Percentiles rank a stretch among this genome's conserved stretches.
phyloP scores from a whole-genome alignment of 2,113 vertebrate species.

The Dromaius novaehollandiae region DNA sequence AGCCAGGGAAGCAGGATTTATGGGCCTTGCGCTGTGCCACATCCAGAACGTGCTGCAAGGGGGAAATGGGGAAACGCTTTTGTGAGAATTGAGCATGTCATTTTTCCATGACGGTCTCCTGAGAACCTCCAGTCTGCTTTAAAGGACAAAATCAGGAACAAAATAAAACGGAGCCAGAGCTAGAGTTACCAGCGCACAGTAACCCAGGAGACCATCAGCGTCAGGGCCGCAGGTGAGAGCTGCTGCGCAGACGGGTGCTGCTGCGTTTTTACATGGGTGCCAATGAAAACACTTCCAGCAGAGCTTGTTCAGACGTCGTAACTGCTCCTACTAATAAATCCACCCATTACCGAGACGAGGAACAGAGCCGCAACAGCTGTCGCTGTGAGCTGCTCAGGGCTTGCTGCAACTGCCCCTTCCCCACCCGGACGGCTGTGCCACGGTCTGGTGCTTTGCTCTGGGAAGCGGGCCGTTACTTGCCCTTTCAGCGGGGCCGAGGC shows the following conservation, averaged over 20 bases:
- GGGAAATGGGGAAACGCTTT: neutral
- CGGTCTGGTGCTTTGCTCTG: neutral
- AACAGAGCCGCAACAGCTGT: neutral
- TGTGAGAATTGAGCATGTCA: neutral
- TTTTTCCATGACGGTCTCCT: neutral
- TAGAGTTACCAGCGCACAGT: neutral
- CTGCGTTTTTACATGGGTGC: neutral
- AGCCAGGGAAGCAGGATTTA: neutral
- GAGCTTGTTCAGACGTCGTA: neutral
- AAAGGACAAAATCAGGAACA: neutral
- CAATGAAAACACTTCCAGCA: neutral
- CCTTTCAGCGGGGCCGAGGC: neutral
- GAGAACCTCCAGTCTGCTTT: neutral
- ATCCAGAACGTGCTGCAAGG: neutral
- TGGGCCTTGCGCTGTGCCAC: neutral
- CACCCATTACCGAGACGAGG: neutral
- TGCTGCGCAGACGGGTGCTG: neutral
- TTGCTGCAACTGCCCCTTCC: neutral
- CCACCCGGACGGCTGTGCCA: neutral
- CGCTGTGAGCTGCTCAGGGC: neutral
- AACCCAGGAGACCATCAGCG: neutral
- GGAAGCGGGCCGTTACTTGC: fast-evolving
- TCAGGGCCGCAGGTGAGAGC: neutral
- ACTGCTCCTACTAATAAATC: neutral
- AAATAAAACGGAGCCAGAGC: neutral